phyloP scores from a whole-genome alignment of 2,797 vertebrate genomes.

The Muscicapa comitata region DNA sequence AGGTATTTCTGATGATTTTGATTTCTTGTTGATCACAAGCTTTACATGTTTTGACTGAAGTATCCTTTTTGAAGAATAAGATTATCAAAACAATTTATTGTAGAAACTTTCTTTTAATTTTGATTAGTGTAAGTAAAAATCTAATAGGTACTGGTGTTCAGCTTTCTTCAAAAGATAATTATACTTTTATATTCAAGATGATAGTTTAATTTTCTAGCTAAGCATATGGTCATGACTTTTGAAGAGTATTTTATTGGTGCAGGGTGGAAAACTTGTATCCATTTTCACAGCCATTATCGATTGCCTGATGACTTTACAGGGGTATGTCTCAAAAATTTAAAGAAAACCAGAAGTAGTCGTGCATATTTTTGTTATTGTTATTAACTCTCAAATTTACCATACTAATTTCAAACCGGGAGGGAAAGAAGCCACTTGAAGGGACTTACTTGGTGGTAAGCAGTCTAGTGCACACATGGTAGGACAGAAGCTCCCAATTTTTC shows the following conservation, averaged over 20 bases:
- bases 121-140: background rate
- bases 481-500: background rate
- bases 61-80: background rate
- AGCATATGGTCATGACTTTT: background rate
- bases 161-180: background rate
- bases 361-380: background rate
- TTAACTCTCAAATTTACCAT: background rate
- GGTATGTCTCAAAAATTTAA: background rate
- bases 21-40: background rate
- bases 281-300: background rate
- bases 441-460: background rate
- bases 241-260: background rate
- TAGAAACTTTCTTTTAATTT: background rate
- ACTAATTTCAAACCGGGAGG: background rate
- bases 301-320: background rate
- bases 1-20: background rate
- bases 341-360: background rate
- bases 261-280: background rate
- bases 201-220: background rate
- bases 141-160: background rate
- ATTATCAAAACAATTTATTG: background rate
- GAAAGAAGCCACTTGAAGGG: background rate
- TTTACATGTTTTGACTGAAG: background rate
- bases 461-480: background rate
- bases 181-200: background rate